A percentile compares a stretch with the other conserved stretches of the same genome.
Evolutionary conservation across 2,113 vertebrate species (phyloP).

Genomic region (Numida meleagris): DNA sequence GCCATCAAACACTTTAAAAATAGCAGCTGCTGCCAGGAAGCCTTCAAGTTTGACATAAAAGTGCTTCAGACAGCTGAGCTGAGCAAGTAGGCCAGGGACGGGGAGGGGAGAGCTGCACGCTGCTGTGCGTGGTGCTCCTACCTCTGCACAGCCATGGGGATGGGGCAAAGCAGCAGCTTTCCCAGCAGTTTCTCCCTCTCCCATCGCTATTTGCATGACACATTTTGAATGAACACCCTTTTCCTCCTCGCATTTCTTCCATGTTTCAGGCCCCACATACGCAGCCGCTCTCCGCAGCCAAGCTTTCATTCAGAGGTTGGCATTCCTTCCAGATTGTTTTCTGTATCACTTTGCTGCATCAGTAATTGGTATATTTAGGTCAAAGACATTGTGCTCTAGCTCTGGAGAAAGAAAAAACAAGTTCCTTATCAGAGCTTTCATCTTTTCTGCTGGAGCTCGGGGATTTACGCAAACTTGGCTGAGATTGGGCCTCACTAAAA

Average conservation of each 20-base stretch:
- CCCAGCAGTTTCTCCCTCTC: neutral
- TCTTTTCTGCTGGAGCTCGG: neutral
- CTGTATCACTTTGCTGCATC: slow-evolving; percentile 18
- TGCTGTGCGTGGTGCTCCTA: neutral
- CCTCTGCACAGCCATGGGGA: neutral
- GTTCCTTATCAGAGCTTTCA: slow-evolving; percentile 38
- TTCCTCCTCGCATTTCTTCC: slow-evolving; percentile 22
- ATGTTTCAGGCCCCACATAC: neutral
- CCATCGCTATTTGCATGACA: neutral
- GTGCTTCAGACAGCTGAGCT: neutral
- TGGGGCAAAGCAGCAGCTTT: neutral
- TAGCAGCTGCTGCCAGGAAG: slow-evolving; percentile 1
- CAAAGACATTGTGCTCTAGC: slow-evolving; percentile 19
- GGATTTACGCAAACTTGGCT: slow-evolving; percentile 49
- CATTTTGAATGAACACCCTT: neutral
- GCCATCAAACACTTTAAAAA: neutral
- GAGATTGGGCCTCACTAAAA: slow-evolving; percentile 23
- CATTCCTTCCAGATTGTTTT: slow-evolving; percentile 28
- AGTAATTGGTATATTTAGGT: slow-evolving; percentile 65
- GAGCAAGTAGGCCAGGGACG: neutral
- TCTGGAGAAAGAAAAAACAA: slow-evolving; percentile 21
- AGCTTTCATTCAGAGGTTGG: slow-evolving; percentile 30
- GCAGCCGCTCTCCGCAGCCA: slow-evolving; percentile 20
- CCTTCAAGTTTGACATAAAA: slow-evolving; percentile 9
- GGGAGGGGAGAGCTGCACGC: neutral